These are phyloP conservation scores for Cantharis nigra DNA, from an alignment of 2,888 invertebrate species.

Conservation along the genomic window DNA sequence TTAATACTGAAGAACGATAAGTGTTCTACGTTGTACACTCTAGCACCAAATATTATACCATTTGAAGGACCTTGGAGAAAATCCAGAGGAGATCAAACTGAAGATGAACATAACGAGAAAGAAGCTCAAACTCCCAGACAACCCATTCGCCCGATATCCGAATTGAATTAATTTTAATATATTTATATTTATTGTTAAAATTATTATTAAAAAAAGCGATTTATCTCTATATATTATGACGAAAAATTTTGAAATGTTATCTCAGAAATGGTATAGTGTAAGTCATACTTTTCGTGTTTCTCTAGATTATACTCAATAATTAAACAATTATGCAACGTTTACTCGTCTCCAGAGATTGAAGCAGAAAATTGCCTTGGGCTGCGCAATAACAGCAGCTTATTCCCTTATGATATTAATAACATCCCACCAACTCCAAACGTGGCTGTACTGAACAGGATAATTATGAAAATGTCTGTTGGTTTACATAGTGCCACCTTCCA, in stretches of 20 bases:
- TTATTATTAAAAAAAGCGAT: neutral
- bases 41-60: neutral
- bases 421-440: constrained; percentile 30
- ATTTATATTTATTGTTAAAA: neutral
- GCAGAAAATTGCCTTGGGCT: constrained; percentile 55
- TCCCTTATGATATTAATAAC: constrained; percentile 59
- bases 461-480: neutral
- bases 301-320: constrained; percentile 57
- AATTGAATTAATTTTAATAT: neutral
- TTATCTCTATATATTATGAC: neutral
- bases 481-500: neutral
- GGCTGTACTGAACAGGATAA: neutral
- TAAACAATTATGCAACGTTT: constrained; percentile 58
- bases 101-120: neutral
- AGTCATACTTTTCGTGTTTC: constrained; percentile 41
- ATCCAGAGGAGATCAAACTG: neutral
- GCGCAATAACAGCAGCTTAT: constrained; percentile 56
- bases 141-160: neutral
- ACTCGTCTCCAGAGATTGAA: constrained; percentile 51
- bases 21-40: neutral
- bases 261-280: constrained; percentile 26
- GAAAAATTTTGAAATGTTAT: neutral
- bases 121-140: neutral
- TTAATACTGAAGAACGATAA: neutral
- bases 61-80: neutral